These are phyloP conservation scores for Prinia subflava DNA, from an alignment of 2,113 vertebrate species.

Conservation along the genomic window DNA sequence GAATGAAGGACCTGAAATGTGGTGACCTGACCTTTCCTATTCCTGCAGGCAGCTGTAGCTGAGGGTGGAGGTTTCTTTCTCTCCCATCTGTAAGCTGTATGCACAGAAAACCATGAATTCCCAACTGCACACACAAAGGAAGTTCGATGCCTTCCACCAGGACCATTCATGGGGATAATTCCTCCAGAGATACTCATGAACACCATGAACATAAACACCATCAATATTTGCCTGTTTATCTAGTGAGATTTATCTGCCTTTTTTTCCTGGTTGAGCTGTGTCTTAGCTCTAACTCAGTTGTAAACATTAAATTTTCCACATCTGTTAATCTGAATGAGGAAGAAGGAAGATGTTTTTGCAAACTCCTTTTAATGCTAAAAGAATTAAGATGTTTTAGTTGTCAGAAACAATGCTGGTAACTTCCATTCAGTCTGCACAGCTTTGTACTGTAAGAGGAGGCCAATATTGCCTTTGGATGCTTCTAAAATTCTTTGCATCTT, in stretches of 20 bases:
- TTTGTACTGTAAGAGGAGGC: accelerated
- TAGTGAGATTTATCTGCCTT: neutral
- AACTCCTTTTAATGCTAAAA: neutral
- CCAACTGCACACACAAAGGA: neutral
- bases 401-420: neutral
- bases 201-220: neutral
- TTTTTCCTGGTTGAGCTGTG: neutral
- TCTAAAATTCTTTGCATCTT: neutral
- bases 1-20: neutral
- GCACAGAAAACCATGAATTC: neutral
- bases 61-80: neutral
- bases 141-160: neutral
- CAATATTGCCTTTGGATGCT: neutral
- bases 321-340: neutral
- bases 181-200: neutral
- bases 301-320: neutral
- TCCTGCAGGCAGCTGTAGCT: neutral
- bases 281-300: neutral
- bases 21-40: neutral
- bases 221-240: neutral
- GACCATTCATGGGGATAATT: neutral
- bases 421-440: neutral
- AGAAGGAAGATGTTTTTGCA: neutral
- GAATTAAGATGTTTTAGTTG: neutral
- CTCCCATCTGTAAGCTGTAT: neutral